Conservation (phyloP, 2,797 vertebrate species). For the Sibirionetta formosa region DNA sequence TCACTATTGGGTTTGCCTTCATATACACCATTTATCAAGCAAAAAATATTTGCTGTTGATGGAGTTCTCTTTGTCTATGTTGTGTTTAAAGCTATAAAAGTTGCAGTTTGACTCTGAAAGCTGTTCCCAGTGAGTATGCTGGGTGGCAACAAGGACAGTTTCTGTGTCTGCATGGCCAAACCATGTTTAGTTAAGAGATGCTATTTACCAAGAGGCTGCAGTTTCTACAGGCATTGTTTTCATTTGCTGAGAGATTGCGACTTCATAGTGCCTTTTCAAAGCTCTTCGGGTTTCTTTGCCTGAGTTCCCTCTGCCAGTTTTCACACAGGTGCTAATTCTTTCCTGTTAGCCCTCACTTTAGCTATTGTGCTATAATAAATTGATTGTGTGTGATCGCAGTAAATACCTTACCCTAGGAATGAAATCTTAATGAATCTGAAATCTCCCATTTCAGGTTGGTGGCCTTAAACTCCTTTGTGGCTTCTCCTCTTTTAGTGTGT, state of each 20-base stretch:
- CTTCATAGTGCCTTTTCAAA: neutral
- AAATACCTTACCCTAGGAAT: neutral
- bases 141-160: neutral
- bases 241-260: neutral
- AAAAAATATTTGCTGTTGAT: neutral
- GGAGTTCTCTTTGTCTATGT: neutral
- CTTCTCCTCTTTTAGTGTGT: neutral
- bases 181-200: neutral
- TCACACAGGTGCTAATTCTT: neutral
- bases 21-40: neutral
- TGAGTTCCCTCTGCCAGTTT: neutral
- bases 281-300: neutral
- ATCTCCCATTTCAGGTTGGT: neutral
- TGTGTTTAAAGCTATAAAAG: neutral
- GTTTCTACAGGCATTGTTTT: neutral
- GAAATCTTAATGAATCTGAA: neutral
- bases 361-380: neutral
- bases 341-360: neutral
- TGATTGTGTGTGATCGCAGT: neutral
- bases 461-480: neutral
- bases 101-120: neutral
- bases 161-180: neutral
- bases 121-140: rapidly evolving
- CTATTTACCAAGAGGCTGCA: neutral
- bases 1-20: neutral